Evolutionary conservation across 2,797 vertebrate species (phyloP), one percentile per base, ranked within the genome.

Genomic region (Urophycis tenuis): DNA sequence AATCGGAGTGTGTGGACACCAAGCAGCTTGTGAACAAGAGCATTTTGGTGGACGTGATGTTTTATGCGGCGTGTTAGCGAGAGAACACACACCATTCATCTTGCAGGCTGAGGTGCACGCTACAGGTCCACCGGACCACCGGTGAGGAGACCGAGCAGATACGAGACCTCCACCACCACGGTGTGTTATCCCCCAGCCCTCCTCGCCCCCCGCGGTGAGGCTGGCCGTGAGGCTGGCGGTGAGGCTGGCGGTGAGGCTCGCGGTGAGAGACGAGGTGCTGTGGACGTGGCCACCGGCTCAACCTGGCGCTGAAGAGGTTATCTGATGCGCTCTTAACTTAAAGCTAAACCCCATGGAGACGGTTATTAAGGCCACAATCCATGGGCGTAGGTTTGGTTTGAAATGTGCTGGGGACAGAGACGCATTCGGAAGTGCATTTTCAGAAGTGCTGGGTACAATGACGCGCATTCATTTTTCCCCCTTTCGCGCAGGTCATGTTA

Each of bases 281-380:
- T 53, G 75, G 74, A 76, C 75, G 72, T 34, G 19, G 25, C 19
- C 74, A 25, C 69, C 71, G 79, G 77, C 81, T 81, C 83, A 86
- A 85, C 75, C 80, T 76, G 78, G 82, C 81, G 87, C 79, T 81
- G 81, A 88, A 91, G 89, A 87, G 93, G 94, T 83, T 90, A 88
- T 88, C 87, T 88, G 85, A 86, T 90, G 84, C 92, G 91, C 85
- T 85, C 87, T 88, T 90, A 93, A 93, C 90, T 94, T 94, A 94
- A 89, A 93, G 92, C 91, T 91, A 91, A 94, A 95, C 95, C 89
- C 88, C 91, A 92, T 85, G 91, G 94, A 94, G 90, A 93, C 92
- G 94, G 91, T 91, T 94, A 92, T 92, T 93, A 90, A 92, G 87
- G 90, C 91, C 93, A 93, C 93, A 93, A 96, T 94, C 93, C 93